Percentiles rank a stretch among this genome's conserved stretches.
phyloP scores from a whole-genome alignment of 2,888 invertebrate genomes.

The Euplagia quadripunctaria region DNA sequence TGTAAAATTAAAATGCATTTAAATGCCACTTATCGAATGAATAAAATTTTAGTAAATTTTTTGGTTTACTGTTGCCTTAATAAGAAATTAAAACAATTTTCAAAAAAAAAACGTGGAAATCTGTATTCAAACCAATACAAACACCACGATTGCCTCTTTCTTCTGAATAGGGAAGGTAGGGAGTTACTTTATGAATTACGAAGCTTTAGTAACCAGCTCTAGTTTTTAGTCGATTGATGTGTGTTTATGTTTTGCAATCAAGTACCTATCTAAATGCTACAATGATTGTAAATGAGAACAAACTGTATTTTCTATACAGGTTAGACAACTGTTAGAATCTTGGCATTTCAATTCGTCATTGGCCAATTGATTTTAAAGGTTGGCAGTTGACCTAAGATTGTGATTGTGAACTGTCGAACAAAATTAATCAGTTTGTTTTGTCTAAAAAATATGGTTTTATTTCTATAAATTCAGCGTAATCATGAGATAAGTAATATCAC shows the following conservation, averaged over 20 bases:
- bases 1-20: too few relatives aligned
- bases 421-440: constrained; percentile 82
- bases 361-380: constrained; percentile 48
- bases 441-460: constrained; percentile 66
- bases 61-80: too few relatives aligned
- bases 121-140: too few relatives aligned
- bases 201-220: too few relatives aligned
- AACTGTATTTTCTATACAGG: background rate
- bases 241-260: background rate
- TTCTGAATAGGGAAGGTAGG: too few relatives aligned
- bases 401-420: constrained; percentile 66
- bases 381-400: constrained; percentile 59
- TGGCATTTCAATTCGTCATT: constrained; percentile 45
- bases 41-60: too few relatives aligned
- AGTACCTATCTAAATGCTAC: too few relatives aligned
- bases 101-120: too few relatives aligned
- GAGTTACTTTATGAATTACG: too few relatives aligned
- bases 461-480: constrained; percentile 66
- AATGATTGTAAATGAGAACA: constrained; percentile 13
- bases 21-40: too few relatives aligned
- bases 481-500: constrained; percentile 68
- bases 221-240: constrained; percentile 7
- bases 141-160: too few relatives aligned
- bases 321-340: constrained; percentile 32
- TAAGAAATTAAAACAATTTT: too few relatives aligned